Conservation (phyloP, 2,113 vertebrate species). For the Brachypteracias leptosomus region DNA sequence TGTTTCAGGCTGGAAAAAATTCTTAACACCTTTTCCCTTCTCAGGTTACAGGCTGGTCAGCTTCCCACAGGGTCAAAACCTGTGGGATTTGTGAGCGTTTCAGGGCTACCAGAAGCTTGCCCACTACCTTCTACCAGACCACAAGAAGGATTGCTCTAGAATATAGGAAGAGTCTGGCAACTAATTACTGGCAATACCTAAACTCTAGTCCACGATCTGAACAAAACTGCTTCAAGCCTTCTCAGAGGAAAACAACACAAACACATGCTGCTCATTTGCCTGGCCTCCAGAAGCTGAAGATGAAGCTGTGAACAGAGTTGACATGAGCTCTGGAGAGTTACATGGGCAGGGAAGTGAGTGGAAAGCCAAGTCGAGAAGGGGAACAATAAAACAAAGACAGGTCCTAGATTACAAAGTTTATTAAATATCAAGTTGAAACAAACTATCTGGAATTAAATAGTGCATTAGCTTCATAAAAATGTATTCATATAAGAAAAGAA, state of each 20-base stretch:
- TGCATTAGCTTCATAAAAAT: neutral
- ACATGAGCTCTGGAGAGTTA: neutral
- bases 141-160: neutral
- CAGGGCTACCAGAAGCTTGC: neutral
- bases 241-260: accelerated
- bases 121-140: neutral
- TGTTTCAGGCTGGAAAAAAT: neutral
- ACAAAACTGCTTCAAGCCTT: neutral
- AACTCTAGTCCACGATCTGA: neutral
- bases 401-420: neutral
- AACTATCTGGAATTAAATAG: neutral
- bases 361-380: neutral
- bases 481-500: neutral
- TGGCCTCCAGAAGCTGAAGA: neutral
- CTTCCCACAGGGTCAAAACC: neutral
- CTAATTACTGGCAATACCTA: neutral
- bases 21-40: neutral
- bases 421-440: neutral
- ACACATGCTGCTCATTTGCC: accelerated
- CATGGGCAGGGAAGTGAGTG: neutral
- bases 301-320: neutral
- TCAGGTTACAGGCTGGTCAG: accelerated
- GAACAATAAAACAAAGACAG: neutral
- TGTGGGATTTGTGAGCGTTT: neutral
- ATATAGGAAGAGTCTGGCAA: neutral